Conservation (phyloP, 2,113 vertebrate species). For the Nibea coibor region DNA sequence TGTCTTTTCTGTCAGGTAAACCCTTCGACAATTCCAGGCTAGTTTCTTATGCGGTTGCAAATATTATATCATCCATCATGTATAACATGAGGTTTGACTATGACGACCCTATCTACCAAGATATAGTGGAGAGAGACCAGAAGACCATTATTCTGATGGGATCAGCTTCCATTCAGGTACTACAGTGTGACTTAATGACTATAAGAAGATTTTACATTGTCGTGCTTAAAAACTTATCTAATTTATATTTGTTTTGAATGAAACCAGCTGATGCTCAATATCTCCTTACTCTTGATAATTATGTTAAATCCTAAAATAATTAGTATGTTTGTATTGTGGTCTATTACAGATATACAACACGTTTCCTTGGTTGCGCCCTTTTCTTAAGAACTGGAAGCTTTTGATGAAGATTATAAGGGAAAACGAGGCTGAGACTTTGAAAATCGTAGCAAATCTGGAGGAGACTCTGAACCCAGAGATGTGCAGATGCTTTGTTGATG, state of each 20-base stretch:
- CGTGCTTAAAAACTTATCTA: not conserved
- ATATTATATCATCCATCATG: slow-evolving; percentile 77
- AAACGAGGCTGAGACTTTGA: not conserved
- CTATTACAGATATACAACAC: slow-evolving; percentile 63
- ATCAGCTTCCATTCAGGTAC: slow-evolving; percentile 61
- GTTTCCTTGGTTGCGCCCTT: slow-evolving; percentile 59
- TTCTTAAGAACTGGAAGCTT: slow-evolving; percentile 30
- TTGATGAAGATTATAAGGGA: slow-evolving; percentile 13
- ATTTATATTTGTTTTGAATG: not conserved
- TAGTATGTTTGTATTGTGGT: not conserved
- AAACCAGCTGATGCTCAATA: not conserved
- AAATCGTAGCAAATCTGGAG: slow-evolving; percentile 35
- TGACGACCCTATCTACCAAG: slow-evolving; percentile 61
- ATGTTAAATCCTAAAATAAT: not conserved
- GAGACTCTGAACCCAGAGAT: slow-evolving; percentile 58
- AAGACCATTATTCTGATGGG: slow-evolving; percentile 35
- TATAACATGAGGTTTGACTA: slow-evolving; percentile 81
- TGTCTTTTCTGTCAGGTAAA: slow-evolving; percentile 45
- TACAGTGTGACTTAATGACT: not conserved
- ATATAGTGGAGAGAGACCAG: slow-evolving; percentile 33
- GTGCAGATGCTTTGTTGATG: slow-evolving; percentile 68
- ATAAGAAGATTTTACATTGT: not conserved
- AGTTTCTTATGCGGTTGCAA: slow-evolving; percentile 72
- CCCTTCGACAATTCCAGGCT: slow-evolving; percentile 62
- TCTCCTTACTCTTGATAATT: not conserved